Base-by-base conservation (phyloP, 2,797 vertebrate genomes). In the Siniperca scherzeri region DNA sequence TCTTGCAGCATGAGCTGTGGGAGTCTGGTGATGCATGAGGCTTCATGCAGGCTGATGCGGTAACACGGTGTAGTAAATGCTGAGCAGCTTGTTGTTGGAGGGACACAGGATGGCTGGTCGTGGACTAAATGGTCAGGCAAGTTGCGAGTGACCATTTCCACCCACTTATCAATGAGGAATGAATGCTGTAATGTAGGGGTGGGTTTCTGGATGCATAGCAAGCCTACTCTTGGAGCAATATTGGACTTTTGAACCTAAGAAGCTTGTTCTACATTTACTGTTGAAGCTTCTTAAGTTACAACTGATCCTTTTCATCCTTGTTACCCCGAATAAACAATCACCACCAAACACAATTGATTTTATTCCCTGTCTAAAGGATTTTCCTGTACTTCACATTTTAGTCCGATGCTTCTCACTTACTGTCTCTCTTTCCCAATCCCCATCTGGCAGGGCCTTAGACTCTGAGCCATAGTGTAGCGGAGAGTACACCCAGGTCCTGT, bases 401-500 rank as follows among this genome's bases (percentile, higher is more conserved):
- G 74, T 86, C 89, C 11, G 81, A 84, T 87, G 88, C 89, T 94
- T 93, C 88, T 92, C 95, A 99, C 98, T 99, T 99, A 99, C 98
- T 96, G 98, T 99, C 96, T 99, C 97, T 91, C 96, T 97, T 96
- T 99, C 97, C 95, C 93, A 95, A 91, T 96, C 94, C 85, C 97
- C 97, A 95, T 98, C 97, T 90, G 98, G 97, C 96, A 97, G 95
- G 91, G 96, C 95, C 94, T 96, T 97, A 94, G 96, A 96, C 90
- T 97, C 98, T 92, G 97, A 91, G 93, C 96, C 97, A 97, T 97
- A 99, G 97, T 99, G 98, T 94, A 99, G 97, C 80, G 98, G 98
- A 96, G 98, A 99, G 96, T 99, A 99, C 94, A 99, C 98, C 98
- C 98, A 99, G 96, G 97, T 98, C 97, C 96, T 97, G 95, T 99